Conservation (phyloP, 2,113 vertebrate genomes). For the Trachemys scripta region DNA sequence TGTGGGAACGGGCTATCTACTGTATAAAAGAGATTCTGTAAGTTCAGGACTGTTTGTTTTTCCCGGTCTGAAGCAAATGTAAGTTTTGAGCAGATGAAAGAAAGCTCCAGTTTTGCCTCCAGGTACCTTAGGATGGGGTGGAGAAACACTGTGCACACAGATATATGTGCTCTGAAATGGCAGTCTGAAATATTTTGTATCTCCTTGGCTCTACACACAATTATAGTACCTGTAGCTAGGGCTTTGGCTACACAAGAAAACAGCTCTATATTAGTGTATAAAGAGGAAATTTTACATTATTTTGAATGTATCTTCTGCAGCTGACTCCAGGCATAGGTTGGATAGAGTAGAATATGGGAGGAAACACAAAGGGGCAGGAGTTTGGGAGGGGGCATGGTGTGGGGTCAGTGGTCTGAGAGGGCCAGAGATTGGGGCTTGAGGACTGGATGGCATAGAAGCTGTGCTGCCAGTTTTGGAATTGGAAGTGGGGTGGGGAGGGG, state of each 20-base stretch:
- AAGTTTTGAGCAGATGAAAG: not conserved
- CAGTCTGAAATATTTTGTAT: not conserved
- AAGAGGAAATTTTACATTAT: not conserved
- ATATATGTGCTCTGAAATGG: rapidly evolving
- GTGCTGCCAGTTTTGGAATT: not conserved
- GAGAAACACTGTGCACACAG: rapidly evolving
- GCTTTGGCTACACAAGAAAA: not conserved
- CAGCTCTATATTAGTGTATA: not conserved
- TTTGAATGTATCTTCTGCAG: not conserved
- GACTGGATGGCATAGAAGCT: not conserved
- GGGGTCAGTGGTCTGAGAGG: not conserved
- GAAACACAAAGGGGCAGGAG: not conserved
- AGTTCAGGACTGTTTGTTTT: not conserved
- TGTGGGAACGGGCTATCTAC: rapidly evolving
- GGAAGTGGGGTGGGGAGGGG: too few relatives aligned
- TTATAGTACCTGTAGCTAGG: not conserved
- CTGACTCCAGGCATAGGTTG: not conserved
- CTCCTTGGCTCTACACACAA: not conserved
- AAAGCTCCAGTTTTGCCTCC: not conserved
- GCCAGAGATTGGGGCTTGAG: not conserved
- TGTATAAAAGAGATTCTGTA: rapidly evolving
- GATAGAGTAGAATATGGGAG: not conserved
- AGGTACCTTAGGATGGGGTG: not conserved
- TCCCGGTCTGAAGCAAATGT: not conserved
- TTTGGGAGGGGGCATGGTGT: not conserved